Evolutionary conservation across 23 tunicate species (phyloP).

Genomic region (Diplosoma virens): DNA sequence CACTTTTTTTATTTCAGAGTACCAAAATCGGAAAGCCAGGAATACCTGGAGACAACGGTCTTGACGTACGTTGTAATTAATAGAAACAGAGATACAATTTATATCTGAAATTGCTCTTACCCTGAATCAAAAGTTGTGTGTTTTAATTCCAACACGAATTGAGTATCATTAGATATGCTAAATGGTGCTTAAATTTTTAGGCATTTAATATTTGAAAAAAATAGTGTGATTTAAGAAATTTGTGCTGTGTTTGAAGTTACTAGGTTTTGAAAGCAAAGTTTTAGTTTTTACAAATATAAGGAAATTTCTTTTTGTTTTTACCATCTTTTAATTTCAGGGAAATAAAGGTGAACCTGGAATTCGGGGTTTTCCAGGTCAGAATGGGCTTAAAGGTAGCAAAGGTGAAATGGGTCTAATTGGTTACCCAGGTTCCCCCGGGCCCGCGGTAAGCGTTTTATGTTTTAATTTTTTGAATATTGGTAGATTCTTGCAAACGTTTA

Average conservation of each 20-base stretch:
- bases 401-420: slow-evolving; percentile 53
- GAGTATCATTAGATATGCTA: too few species aligned
- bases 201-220: too few species aligned
- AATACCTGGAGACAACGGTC: slow-evolving; percentile 76
- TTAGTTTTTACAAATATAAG: too few species aligned
- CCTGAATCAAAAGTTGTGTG: too few species aligned
- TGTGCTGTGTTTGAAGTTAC: too few species aligned
- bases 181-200: too few species aligned
- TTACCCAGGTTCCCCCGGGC: slow-evolving; percentile 77
- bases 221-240: too few species aligned
- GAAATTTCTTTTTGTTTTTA: not conserved
- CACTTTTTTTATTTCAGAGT: slow-evolving; percentile 56
- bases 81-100: too few species aligned
- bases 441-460: slow-evolving; percentile 19
- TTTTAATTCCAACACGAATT: too few species aligned
- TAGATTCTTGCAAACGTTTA: not conserved
- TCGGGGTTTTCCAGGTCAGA: slow-evolving; percentile 9
- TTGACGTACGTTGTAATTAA: slow-evolving; percentile 72
- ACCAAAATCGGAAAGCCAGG: slow-evolving; percentile 95
- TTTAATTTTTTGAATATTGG: not conserved
- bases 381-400: slow-evolving; percentile 31
- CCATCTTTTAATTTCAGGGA: slow-evolving; percentile 49
- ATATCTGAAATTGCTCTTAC: too few species aligned
- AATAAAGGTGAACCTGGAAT: slow-evolving; percentile 28
- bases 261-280: too few species aligned